These are phyloP conservation scores for Pelodytes ibericus DNA, from an alignment of 2,797 vertebrate species.

Conservation along the genomic window DNA sequence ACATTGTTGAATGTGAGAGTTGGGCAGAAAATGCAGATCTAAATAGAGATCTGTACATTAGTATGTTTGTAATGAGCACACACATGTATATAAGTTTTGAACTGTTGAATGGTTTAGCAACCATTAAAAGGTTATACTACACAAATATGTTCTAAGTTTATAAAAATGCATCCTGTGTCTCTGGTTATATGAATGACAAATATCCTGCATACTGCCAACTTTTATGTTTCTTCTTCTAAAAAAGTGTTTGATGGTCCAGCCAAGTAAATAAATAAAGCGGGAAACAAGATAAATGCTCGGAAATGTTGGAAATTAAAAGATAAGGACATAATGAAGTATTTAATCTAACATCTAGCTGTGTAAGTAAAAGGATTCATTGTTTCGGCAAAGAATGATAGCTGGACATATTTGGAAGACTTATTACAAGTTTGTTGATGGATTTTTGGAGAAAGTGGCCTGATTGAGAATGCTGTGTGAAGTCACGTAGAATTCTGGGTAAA, in stretches of 20 bases:
- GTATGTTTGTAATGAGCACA: no score
- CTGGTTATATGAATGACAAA: conserved; percentile 31
- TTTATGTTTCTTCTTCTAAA: conserved; percentile 38
- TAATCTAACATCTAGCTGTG: conserved; percentile 38
- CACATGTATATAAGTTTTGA: no score
- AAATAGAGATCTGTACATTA: no score
- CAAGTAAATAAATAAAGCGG: conserved; percentile 50
- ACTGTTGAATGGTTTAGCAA: no score
- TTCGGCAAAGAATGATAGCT: conserved; percentile 23
- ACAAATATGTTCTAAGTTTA: conserved; percentile 42
- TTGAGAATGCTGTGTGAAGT: conserved; percentile 27
- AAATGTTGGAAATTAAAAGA: conserved; percentile 53
- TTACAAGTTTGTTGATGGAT: conserved; percentile 46
- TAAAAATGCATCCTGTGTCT: conserved; percentile 36
- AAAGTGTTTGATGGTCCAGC: conserved; percentile 41
- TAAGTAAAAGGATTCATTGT: conserved; percentile 45
- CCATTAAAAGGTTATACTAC: not conserved
- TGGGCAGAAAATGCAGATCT: no score
- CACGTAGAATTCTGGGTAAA: conserved; percentile 16
- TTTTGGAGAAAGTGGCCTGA: conserved; percentile 26
- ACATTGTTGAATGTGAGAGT: no score
- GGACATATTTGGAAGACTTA: conserved; percentile 29
- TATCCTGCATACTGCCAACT: conserved; percentile 37
- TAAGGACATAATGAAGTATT: conserved; percentile 49
- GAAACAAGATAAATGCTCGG: conserved; percentile 49